Base-by-base conservation (phyloP, 2,797 vertebrate species). In the Pangasius sanitwongsei region DNA sequence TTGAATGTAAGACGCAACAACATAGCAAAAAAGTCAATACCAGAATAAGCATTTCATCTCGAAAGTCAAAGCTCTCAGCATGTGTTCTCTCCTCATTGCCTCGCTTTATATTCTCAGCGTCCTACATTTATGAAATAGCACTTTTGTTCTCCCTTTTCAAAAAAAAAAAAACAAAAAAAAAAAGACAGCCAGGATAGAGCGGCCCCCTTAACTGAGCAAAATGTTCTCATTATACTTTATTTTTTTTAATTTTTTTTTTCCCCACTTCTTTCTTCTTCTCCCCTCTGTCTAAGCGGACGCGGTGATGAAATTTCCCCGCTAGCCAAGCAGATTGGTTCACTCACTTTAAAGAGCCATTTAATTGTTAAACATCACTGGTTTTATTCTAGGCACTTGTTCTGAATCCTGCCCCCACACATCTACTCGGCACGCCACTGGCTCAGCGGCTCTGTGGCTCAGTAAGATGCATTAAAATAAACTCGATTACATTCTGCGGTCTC, bases 331-430 rank as follows among this genome's bases (percentile, higher is more conserved):
- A 89, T 89, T 86, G 89, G 87, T 89, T 91, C 78, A 72, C 77
- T 88, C 87, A 41, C 44, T 89, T 88, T 87, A 83, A 92, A 86
- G 85, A 86, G 67, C 87, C 85, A 78, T 90, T 90, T 82, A 90
- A 92, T 91, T 92, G 92, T 90, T 91, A 48, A 92, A 89, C 90
- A 90, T 89, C 85, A 72, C 85, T 90, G 87, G 85, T 87, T 91
- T 90, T 85, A 67, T 91, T 93, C 86, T 87, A 75, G 69, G 86
- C 81, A 83, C 70, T 90, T 86, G 48, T 89, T 87, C 70, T 55
- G 75, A 37, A 50, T 80, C 67, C 37, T 16, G 3, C 59, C 44
- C 74, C 34, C 53, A 74, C 41, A 18, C 31, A 2, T 20, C 31
- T 6, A 15, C 84, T 31, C 65, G 2, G 67, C 84, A 57, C 11